Base-by-base conservation (phyloP, 2,113 vertebrate genomes). In the Charadrius vociferus region DNA sequence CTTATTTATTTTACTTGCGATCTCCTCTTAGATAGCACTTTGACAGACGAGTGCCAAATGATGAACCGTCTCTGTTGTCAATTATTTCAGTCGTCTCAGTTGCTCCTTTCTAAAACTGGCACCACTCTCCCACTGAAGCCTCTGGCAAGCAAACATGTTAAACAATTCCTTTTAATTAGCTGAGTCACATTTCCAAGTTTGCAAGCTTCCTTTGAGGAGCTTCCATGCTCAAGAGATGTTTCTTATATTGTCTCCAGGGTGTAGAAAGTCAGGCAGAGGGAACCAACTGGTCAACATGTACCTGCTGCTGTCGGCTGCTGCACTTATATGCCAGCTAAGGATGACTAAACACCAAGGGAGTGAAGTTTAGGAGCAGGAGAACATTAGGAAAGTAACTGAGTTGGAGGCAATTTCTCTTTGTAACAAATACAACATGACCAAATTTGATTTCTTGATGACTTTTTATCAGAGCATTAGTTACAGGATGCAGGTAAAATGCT, bases 241-340 rank as follows among this genome's bases (percentile, higher is more conserved):
- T 81, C 18, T 39, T 50, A 14, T 6, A 45, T 29, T 0, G 1
- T 22, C n/a, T 36, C 32, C 14, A 12, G 3, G 6, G 36, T 13
- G 8, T 16, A 37, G 39, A 66, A 84, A 66, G 34, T 21, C 10
- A 62, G 61, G 41, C 41, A 37, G 26, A 86, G 67, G 20, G n/a
- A 22, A 75, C 45, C 27, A 32, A 41, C 15, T 22, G 36, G 39
- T 39, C 74, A 81, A 61, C 32, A 15, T 9, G 49, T 58, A 67
- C 34, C 7, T 2, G 10, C 39, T 66, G 27, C 45, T 63, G 41
- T 9, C 6, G 18, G n/a, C 39, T 88, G 68, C 62, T 27, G 18
- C n/a, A 23, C 50, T 45, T 34, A 6, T 29, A 36, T 29, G n/a
- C 27, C 26, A 47, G n/a, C 14, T 30, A 59, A 79, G 22, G 37